A percentile compares a stretch with the other conserved stretches of the same genome.
Evolutionary conservation across 2,888 invertebrate genomes (phyloP).

Genomic region (Diogma glabrata): DNA sequence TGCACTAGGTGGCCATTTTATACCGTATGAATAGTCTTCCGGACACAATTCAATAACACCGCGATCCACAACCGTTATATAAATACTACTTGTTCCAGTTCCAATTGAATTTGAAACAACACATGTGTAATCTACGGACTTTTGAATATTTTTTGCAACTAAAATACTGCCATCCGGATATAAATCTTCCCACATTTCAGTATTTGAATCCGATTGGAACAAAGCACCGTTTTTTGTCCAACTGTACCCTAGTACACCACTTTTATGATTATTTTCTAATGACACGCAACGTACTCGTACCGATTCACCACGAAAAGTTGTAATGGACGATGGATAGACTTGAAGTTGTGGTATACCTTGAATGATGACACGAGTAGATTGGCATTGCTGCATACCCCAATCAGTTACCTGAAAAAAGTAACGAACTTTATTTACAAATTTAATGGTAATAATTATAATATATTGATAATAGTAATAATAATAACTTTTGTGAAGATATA

Average conservation of each 20-base stretch:
- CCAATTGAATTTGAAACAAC: constrained; percentile 46
- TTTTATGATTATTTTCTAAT: constrained; percentile 45
- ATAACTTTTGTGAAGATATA: too few species aligned
- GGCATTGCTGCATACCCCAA: constrained; percentile 54
- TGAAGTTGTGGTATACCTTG: constrained; percentile 49
- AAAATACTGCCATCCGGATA: constrained; percentile 74
- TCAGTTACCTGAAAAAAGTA: constrained; percentile 46
- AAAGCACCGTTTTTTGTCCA: constrained; percentile 71
- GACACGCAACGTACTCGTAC: constrained; percentile 46
- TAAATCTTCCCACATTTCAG: constrained; percentile 75
- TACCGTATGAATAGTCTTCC: constrained; percentile 44
- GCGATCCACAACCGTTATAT: constrained; percentile 52
- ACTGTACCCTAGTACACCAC: constrained; percentile 62
- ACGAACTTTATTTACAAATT: constrained; percentile 10
- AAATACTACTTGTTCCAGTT: constrained; percentile 47
- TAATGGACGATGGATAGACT: constrained; percentile 53
- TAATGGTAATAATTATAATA: constrained; percentile 12
- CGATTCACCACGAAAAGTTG: constrained; percentile 43
- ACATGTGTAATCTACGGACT: constrained; percentile 67
- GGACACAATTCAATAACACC: constrained; percentile 45
- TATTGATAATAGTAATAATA: too few species aligned
- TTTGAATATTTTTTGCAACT: constrained; percentile 64
- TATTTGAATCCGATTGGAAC: constrained; percentile 57
- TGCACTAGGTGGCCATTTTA: constrained; percentile 55
- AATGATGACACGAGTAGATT: constrained; percentile 46